Evolutionary conservation across 2,113 vertebrate genomes (phyloP).

Genomic region (Strix aluco): DNA sequence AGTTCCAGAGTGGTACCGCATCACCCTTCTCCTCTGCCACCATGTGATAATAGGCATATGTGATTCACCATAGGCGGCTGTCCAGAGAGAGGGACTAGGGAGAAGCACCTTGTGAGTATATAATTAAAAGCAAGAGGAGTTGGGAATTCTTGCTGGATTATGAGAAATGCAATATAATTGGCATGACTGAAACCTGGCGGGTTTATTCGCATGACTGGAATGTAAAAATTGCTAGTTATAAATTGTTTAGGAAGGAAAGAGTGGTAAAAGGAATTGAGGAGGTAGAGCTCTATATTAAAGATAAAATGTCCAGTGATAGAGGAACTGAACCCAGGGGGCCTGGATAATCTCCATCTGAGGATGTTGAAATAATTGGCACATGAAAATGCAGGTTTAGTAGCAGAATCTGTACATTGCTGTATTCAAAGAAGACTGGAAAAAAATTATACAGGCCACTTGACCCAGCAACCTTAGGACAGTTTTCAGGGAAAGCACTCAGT

Average conservation of each 20-base stretch:
- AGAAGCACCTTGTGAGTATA: not conserved
- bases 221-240: slow-evolving; percentile 30
- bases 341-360: slow-evolving; percentile 10
- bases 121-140: slow-evolving; percentile 37
- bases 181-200: slow-evolving; percentile 42
- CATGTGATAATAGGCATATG: not conserved
- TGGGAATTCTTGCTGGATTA: slow-evolving; percentile 42
- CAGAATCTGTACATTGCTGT: not conserved
- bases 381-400: slow-evolving; percentile 15
- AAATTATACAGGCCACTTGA: not conserved
- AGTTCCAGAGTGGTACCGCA: not conserved
- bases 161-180: slow-evolving; percentile 49
- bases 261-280: slow-evolving; percentile 1
- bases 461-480: not conserved
- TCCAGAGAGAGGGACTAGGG: not conserved
- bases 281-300: slow-evolving; percentile 21
- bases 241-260: slow-evolving; percentile 21
- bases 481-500: not conserved
- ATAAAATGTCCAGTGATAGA: not conserved
- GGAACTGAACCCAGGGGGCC: not conserved
- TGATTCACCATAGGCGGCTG: not conserved
- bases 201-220: slow-evolving; percentile 40
- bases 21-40: not conserved
- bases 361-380: slow-evolving; percentile 39
- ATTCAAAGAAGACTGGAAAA: not conserved